phyloP scores from a whole-genome alignment of 1,140 invertebrate genomes.

The Andricus grossulariae region DNA sequence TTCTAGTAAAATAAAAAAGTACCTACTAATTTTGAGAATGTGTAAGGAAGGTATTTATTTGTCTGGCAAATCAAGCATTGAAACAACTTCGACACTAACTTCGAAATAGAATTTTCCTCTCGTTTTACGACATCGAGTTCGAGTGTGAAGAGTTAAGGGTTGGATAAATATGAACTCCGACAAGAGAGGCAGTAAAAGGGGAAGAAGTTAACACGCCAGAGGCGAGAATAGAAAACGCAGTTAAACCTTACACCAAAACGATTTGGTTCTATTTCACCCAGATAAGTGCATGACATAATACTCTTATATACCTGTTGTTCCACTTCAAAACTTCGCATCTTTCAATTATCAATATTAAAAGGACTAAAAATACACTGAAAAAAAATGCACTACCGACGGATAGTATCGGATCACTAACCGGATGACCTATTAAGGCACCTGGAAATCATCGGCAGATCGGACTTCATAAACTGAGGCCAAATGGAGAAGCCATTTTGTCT shows the following conservation, averaged over 20 bases:
- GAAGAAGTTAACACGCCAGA: conserved; percentile 23
- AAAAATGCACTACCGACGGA: background rate
- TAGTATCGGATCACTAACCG: too few species aligned
- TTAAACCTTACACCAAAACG: conserved; percentile 12
- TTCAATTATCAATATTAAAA: conserved; percentile 2
- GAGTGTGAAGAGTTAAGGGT: conserved; percentile 5
- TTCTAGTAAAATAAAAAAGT: too few species aligned
- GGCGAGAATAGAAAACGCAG: conserved; percentile 8
- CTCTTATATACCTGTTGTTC: background rate
- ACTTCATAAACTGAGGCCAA: too few species aligned
- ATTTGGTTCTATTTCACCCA: conserved; percentile 12
- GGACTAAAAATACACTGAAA: background rate
- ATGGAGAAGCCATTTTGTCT: too few species aligned
- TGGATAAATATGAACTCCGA: conserved; percentile 5
- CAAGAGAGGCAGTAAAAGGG: conserved; percentile 14
- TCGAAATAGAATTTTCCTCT: background rate
- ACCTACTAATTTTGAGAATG: too few species aligned
- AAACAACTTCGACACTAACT: background rate
- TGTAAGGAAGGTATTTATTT: background rate
- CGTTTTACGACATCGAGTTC: conserved; percentile 1
- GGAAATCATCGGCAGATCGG: too few species aligned
- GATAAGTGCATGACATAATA: conserved; percentile 21
- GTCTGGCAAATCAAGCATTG: conserved; percentile 1
- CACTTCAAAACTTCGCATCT: background rate
- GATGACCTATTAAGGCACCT: too few species aligned